These are phyloP conservation scores for Pycnonotus jocosus DNA, from an alignment of 2,113 vertebrate species.

Conservation along the genomic window DNA sequence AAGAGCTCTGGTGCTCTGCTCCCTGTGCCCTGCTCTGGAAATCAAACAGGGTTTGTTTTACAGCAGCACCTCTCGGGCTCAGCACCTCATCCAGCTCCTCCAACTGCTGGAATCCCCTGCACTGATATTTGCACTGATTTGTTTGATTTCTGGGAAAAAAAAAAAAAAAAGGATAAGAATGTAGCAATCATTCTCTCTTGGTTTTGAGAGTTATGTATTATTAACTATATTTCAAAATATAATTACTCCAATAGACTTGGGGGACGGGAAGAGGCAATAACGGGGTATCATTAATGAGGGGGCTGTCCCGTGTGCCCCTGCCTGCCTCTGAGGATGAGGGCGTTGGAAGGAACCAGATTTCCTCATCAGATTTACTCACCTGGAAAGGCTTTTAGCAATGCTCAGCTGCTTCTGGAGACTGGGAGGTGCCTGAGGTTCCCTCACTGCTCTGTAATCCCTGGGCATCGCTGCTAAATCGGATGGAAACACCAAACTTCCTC, in stretches of 20 bases:
- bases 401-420: neutral
- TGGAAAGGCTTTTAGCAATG: neutral
- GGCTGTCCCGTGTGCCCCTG: neutral
- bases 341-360: neutral
- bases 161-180: neutral
- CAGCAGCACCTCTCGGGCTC: neutral
- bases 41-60: neutral
- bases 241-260: neutral
- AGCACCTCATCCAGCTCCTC: neutral
- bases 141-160: neutral
- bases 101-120: neutral
- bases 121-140: rapidly evolving
- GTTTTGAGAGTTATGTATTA: neutral
- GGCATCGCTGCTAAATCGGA: neutral
- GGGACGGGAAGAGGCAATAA: neutral
- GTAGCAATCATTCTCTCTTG: neutral
- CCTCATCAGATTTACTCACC: neutral
- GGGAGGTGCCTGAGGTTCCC: neutral
- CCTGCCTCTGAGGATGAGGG: neutral
- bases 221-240: neutral
- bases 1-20: neutral
- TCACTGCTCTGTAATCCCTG: neutral
- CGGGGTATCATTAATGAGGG: rapidly evolving
- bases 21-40: neutral
- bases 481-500: neutral